A percentile compares a stretch with the other conserved stretches of the same genome.
Conservation (phyloP, 1,140 invertebrate genomes). For the Sitodiplosis mosellana region DNA sequence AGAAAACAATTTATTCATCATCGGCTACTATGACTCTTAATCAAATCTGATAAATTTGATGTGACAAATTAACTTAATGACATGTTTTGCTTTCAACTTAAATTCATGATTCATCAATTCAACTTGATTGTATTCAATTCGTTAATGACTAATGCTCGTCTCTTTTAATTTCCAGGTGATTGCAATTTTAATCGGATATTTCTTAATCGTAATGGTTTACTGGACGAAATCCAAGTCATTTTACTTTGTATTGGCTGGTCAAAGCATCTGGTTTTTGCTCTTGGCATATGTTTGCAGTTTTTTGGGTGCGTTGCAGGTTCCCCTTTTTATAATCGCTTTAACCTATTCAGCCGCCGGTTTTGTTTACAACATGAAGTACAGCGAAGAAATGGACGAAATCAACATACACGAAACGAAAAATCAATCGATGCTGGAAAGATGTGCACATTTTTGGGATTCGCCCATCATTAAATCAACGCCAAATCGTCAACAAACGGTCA, state of each 20-base stretch:
- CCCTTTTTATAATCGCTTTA: constrained; percentile 28
- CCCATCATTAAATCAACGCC: background rate
- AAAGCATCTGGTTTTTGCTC: constrained; percentile 35
- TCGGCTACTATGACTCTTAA: too few relatives aligned
- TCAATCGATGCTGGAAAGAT: background rate
- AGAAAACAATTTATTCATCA: too few relatives aligned
- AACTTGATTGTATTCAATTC: too few relatives aligned
- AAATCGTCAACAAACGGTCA: background rate
- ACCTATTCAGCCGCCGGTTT: constrained; percentile 30
- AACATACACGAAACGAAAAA: background rate
- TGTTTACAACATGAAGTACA: constrained; percentile 8
- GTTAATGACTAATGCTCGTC: too few relatives aligned
- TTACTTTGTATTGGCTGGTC: constrained; percentile 32
- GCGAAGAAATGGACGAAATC: background rate
- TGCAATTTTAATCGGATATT: constrained; percentile 27
- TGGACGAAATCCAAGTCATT: constrained; percentile 34
- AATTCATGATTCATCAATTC: too few relatives aligned
- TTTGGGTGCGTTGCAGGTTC: constrained; percentile 32
- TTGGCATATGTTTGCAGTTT: constrained; percentile 35
- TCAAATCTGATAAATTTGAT: too few relatives aligned
- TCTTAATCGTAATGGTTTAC: constrained; percentile 29
- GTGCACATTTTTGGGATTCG: background rate
- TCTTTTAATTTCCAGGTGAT: constrained; percentile 26
- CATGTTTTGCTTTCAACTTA: too few relatives aligned
- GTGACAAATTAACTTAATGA: too few relatives aligned